These are phyloP conservation scores for Myzus persicae DNA, from an alignment of 1,140 invertebrate genomes.

Conservation along the genomic window DNA sequence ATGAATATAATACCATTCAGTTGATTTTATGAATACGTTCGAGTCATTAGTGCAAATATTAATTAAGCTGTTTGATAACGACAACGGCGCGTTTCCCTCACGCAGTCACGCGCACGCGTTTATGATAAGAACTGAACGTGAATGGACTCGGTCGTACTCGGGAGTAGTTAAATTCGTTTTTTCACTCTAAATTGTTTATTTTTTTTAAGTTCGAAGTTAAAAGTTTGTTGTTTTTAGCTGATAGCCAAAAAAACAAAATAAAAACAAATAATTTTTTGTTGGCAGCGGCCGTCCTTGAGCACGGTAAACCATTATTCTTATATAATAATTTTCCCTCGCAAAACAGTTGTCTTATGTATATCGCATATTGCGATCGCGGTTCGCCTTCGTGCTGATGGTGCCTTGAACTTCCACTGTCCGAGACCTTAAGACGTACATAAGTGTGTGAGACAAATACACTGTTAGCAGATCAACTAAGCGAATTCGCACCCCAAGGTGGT, in stretches of 20 bases:
- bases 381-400: background rate
- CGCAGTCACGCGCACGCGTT: background rate
- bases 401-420: conserved; percentile 42
- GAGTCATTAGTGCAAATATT: conserved; percentile 13
- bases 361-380: background rate
- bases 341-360: background rate
- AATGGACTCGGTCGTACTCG: background rate
- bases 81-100: background rate
- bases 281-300: background rate
- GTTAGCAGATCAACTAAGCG: background rate
- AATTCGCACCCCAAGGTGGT: conserved; percentile 19
- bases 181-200: background rate
- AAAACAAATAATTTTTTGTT: background rate
- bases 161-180: background rate
- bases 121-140: background rate
- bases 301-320: background rate
- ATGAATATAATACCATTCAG: background rate
- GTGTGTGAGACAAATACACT: background rate
- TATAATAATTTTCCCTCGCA: background rate
- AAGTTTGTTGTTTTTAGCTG: background rate
- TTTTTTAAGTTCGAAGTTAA: background rate
- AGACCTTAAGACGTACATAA: background rate
- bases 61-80: conserved; percentile 37
- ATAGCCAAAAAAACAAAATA: background rate
- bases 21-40: background rate